Evolutionary conservation across 2,888 invertebrate genomes (phyloP).

Genomic region (Hypsopygia costalis): DNA sequence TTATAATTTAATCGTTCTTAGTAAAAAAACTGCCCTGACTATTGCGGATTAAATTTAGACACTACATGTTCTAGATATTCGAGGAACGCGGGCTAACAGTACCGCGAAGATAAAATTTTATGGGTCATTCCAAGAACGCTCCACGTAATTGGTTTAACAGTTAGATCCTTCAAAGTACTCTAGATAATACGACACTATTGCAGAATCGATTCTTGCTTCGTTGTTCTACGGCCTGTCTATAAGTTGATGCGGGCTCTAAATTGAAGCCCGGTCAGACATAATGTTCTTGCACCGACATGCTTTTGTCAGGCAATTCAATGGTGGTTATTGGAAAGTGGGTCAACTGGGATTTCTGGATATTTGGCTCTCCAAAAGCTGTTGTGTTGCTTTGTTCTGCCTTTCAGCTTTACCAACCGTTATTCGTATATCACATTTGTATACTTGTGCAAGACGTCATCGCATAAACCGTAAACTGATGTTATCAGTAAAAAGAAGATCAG

Average conservation of each 20-base stretch:
- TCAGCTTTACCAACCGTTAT: conserved; percentile 41
- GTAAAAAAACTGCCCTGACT: too few relatives aligned
- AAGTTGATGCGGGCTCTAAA: conserved; percentile 66
- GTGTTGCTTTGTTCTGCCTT: conserved; percentile 43
- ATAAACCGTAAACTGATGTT: too few relatives aligned
- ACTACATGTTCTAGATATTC: not conserved
- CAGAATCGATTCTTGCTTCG: conserved; percentile 23
- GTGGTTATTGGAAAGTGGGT: conserved; percentile 68
- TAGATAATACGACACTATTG: conserved; percentile 20
- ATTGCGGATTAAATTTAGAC: not conserved
- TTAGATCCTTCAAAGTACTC: conserved; percentile 30
- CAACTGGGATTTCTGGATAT: conserved; percentile 59
- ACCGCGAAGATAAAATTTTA: conserved; percentile 41
- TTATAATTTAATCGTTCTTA: too few relatives aligned
- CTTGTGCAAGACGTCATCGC: not conserved
- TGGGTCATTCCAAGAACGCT: conserved; percentile 37
- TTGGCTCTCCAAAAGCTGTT: conserved; percentile 39
- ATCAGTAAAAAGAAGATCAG: not conserved
- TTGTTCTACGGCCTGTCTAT: conserved; percentile 40
- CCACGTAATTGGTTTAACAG: conserved; percentile 39
- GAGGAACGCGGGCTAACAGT: conserved; percentile 23
- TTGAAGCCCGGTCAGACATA: conserved; percentile 58
- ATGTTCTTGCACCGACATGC: conserved; percentile 68
- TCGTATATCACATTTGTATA: conserved; percentile 21
- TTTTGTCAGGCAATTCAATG: conserved; percentile 70